These are phyloP conservation scores for Proterorhinus semilunaris DNA, from an alignment of 2,113 vertebrate genomes.

Conservation along the genomic window DNA sequence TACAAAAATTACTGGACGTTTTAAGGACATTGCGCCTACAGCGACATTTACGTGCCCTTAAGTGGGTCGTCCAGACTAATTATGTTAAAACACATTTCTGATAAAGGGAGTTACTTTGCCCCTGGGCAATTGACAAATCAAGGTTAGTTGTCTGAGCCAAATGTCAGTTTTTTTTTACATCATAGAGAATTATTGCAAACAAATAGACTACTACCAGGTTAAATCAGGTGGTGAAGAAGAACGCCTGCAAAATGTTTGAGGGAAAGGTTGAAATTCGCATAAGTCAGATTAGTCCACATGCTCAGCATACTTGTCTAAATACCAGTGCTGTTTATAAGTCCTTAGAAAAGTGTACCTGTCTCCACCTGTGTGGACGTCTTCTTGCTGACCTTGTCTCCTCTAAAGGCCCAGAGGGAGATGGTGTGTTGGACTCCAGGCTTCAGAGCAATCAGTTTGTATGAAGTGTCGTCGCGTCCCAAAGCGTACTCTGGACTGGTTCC, in stretches of 20 bases:
- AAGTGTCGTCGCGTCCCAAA: conserved; percentile 70
- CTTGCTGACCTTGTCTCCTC: conserved; percentile 73
- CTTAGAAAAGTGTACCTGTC: conserved; percentile 74
- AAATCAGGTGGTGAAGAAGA: conserved; percentile 7
- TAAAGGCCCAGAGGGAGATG: conserved; percentile 79
- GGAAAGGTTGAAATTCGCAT: not conserved
- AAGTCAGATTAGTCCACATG: not conserved
- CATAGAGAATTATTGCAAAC: not conserved
- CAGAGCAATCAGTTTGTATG: conserved; percentile 71
- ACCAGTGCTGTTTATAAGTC: not conserved
- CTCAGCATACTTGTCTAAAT: not conserved
- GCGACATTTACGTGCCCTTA: conserved; percentile 35
- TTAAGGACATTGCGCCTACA: conserved; percentile 26
- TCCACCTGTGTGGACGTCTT: conserved; percentile 70
- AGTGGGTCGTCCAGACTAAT: conserved; percentile 45
- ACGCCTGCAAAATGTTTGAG: not conserved
- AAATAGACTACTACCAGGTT: not conserved
- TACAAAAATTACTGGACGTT: conserved; percentile 23
- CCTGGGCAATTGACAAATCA: conserved; percentile 26
- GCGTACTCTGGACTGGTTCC: conserved; percentile 73
- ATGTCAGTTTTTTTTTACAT: not conserved
- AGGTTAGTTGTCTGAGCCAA: conserved; percentile 19
- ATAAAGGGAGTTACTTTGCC: conserved; percentile 30
- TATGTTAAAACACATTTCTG: conserved; percentile 31
- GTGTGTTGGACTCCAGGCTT: conserved; percentile 80